Percentiles rank a stretch among this genome's conserved stretches.
phyloP scores from a whole-genome alignment of 2,888 invertebrate genomes.

The Caenorhabditis sp. region DNA sequence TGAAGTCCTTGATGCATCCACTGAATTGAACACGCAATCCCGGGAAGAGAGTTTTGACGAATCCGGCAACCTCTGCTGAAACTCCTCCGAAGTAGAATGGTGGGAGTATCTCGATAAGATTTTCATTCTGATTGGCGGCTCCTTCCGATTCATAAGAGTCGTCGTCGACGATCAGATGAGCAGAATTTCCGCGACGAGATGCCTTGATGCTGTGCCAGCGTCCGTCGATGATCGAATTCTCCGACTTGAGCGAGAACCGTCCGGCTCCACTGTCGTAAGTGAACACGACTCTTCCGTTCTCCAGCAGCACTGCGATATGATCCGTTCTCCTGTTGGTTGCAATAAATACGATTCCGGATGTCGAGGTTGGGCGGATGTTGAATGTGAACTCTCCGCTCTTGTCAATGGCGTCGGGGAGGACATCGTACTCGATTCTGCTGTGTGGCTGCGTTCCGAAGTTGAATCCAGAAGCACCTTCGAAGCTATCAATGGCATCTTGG shows the following conservation, averaged over 20 bases:
- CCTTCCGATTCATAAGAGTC: conserved; percentile 71
- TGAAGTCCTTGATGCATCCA: conserved; percentile 84
- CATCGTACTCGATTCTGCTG: conserved; percentile 83
- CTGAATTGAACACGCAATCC: conserved; percentile 81
- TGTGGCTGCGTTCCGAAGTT: conserved; percentile 83
- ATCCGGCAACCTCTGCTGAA: conserved; percentile 69
- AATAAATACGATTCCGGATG: conserved; percentile 91
- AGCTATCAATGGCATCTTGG: conserved; percentile 66
- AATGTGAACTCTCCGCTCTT: conserved; percentile 87
- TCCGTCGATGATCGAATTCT: conserved; percentile 76
- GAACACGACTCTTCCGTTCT: conserved; percentile 91
- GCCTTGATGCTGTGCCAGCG: conserved; percentile 81
- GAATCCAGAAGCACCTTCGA: conserved; percentile 80
- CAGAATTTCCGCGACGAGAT: conserved; percentile 76
- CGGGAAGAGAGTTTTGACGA: conserved; percentile 67
- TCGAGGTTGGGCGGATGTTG: conserved; percentile 89
- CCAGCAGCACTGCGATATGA: conserved; percentile 91
- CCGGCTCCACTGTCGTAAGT: conserved; percentile 91
- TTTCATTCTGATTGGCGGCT: conserved; percentile 74
- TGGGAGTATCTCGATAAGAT: conserved; percentile 80
- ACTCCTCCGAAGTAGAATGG: conserved; percentile 84
- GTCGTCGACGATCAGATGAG: conserved; percentile 83
- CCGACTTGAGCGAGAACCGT: conserved; percentile 67
- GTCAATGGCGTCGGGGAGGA: conserved; percentile 78
- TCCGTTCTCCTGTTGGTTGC: conserved; percentile 87